Evolutionary conservation across 2,797 vertebrate genomes (phyloP), one percentile per base, ranked within the genome.

Genomic region (Siniperca obscura): DNA sequence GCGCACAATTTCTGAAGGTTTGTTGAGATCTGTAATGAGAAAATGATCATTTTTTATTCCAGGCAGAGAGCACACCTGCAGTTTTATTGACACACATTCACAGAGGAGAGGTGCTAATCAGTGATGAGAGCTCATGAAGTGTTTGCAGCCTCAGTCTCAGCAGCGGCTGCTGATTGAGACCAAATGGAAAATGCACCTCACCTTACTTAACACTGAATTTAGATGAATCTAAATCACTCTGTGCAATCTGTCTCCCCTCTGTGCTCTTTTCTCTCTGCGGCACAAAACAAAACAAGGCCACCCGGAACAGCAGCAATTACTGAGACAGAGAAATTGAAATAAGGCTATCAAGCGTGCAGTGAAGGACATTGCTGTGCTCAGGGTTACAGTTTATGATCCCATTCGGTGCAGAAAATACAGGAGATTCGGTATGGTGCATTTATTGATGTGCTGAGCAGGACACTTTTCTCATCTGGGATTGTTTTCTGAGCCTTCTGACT

Each of bases 241-340:
- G 30, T 40, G 50, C n/a, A 16, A 16, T 56, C 30, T 22, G 21
- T 46, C 19, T 64, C 8, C 27, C 8, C 3, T 21, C 48, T 38
- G 34, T 59, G 46, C 30, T 30, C 40, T 61, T 22, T 13, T 50
- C 7, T 74, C 19, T 40, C 50, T 64, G 64, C 50, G 7, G 56
- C 48, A 38, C 1, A 25, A 67, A 74, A 75, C 57, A 74, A 87
- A 87, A 50, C 66, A 57, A 90, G 85, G 91, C 90, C 86, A 85
- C 34, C 44, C 22, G 36, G n/a, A 70, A 44, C 64, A 60, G 57
- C 48, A 67, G 68, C 64, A 82, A 76, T 81, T 66, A 87, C 85
- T 88, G 85, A 86, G 85, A 60, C 57, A 44, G 67, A 70, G 88
- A 91, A 89, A 87, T 62, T 78, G 59, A 88, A 92, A 82, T 79